Percentiles rank a stretch among this genome's conserved stretches.
These are phyloP conservation scores for Notolepis coatsorum DNA, from an alignment of 2,797 vertebrate species.

Conservation along the genomic window DNA sequence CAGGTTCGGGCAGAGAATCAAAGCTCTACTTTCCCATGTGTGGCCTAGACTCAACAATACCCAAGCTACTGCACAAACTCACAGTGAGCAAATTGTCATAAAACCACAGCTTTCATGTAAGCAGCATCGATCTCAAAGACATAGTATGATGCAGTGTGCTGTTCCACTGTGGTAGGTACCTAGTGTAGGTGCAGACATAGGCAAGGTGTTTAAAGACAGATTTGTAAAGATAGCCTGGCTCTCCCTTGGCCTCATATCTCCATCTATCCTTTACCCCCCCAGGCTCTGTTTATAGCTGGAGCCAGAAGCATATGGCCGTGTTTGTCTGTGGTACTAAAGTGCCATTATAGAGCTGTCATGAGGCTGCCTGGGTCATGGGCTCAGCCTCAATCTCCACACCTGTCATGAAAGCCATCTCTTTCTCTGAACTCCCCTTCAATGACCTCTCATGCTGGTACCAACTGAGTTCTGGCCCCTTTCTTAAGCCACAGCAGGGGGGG, in stretches of 20 bases:
- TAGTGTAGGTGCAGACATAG: constrained; percentile 4
- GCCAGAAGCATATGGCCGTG: constrained; percentile 1
- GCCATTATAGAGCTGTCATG: constrained; percentile 5
- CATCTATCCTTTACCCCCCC: constrained; percentile 17
- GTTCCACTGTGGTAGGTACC: neutral
- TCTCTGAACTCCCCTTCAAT: neutral
- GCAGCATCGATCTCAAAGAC: constrained; percentile 41
- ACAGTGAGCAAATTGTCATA: neutral
- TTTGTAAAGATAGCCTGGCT: constrained; percentile 31
- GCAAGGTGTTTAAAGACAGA: constrained; percentile 35
- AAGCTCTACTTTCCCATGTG: too few species aligned
- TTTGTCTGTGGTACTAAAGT: neutral
- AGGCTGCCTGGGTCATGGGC: constrained; percentile 19
- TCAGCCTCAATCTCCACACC: constrained; percentile 15
- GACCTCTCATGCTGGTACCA: neutral
- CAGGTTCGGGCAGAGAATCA: too few species aligned
- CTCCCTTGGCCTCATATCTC: constrained; percentile 18
- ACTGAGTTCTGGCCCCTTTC: neutral
- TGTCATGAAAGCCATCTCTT: constrained; percentile 15
- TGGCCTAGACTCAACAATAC: too few species aligned
- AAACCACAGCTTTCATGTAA: neutral
- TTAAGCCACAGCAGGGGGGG: neutral
- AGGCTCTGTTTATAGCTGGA: constrained; percentile 4
- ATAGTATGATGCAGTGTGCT: constrained; percentile 16
- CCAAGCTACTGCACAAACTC: neutral